Evolutionary conservation across 2,888 invertebrate genomes (phyloP).

Genomic region (Spodoptera littoralis): DNA sequence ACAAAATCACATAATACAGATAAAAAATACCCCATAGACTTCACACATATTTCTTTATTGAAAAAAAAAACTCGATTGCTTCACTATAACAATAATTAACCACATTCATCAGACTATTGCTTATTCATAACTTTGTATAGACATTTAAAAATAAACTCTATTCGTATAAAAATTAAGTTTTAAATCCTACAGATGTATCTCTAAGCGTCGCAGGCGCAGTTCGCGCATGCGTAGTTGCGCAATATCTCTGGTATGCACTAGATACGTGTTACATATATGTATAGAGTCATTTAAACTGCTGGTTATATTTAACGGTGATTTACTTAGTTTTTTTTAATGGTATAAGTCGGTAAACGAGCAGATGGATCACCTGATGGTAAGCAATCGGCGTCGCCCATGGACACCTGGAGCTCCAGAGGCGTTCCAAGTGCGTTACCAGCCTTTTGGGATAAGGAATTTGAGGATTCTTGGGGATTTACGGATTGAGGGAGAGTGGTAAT

Average conservation of each 20-base stretch:
- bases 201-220: constrained; percentile 34
- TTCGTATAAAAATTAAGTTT: constrained; percentile 14
- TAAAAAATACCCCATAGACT: constrained; percentile 11
- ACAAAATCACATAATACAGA: neutral
- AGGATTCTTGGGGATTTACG: no score
- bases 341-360: no score
- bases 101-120: constrained; percentile 44
- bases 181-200: neutral
- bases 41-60: neutral
- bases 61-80: constrained; percentile 31
- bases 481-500: no score
- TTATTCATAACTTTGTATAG: constrained; percentile 35
- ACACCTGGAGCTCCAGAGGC: no score
- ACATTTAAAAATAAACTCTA: constrained; percentile 10
- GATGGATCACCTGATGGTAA: no score
- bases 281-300: constrained; percentile 12
- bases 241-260: constrained; percentile 40
- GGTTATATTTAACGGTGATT: neutral
- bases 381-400: no score
- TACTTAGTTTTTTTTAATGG: neutral
- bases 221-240: constrained; percentile 49
- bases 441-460: no score
- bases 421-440: no score
- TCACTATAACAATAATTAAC: constrained; percentile 33
- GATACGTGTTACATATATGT: constrained; percentile 28